A percentile compares a stretch with the other conserved stretches of the same genome.
phyloP scores from a whole-genome alignment of 2,113 vertebrate genomes.

The Mustelus asterias region DNA sequence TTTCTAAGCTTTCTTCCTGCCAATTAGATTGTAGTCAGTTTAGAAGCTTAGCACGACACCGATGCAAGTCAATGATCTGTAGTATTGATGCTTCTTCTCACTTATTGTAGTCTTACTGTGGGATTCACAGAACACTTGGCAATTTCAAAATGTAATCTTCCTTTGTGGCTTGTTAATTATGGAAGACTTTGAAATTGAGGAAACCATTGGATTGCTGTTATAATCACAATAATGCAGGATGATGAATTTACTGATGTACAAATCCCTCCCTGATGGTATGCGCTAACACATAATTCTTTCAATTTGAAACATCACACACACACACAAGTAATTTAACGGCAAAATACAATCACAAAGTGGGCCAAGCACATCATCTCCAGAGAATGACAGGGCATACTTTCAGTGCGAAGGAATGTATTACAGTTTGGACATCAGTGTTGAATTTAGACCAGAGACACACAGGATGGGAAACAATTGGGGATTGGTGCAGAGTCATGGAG shows the following conservation, averaged over 20 bases:
- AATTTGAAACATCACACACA: neutral
- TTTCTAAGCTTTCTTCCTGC: neutral
- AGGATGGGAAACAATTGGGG: neutral
- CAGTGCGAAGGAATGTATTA: neutral
- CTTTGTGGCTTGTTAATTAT: neutral
- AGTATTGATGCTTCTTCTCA: neutral
- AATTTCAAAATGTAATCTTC: neutral
- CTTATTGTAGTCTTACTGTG: constrained; percentile 9
- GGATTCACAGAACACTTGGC: constrained; percentile 12
- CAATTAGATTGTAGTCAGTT: neutral
- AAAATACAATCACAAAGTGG: neutral
- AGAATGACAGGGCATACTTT: neutral
- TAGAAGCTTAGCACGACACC: neutral
- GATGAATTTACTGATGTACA: neutral
- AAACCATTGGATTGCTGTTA: neutral
- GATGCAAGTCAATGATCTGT: neutral
- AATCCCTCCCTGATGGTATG: neutral
- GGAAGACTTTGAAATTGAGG: neutral
- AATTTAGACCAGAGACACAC: neutral
- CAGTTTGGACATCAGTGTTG: neutral
- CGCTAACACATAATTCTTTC: neutral
- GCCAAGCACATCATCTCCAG: neutral
- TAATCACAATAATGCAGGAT: neutral
- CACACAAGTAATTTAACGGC: neutral
- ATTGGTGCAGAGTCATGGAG: neutral